Evolutionary conservation across 2,888 invertebrate genomes (phyloP).

Genomic region (Pemphredon lugubris): DNA sequence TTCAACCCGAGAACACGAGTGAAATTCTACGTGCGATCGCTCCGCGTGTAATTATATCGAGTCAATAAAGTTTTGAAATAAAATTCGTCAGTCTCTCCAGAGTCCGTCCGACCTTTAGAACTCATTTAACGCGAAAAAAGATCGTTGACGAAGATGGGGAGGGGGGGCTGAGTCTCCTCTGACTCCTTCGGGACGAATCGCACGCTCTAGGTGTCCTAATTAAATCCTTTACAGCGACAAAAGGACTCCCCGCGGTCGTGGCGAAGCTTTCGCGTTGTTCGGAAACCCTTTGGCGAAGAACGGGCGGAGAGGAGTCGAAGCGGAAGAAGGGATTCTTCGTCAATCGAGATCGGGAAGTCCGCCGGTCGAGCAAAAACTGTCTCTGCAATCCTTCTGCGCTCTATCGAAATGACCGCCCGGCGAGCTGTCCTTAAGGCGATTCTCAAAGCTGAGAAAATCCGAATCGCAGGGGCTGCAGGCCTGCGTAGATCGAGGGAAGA

Average conservation of each 20-base stretch:
- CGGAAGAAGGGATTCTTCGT: conserved; percentile 34
- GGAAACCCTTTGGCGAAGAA: neutral
- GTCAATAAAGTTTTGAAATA: too few species aligned
- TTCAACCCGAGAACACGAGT: too few species aligned
- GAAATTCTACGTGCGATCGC: too few species aligned
- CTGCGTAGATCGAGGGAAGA: conserved; percentile 52
- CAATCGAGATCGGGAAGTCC: conserved; percentile 72
- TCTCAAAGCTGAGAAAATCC: conserved; percentile 71
- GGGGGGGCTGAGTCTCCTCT: too few species aligned
- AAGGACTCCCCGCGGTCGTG: neutral
- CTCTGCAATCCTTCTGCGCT: conserved; percentile 60
- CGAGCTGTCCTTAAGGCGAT: conserved; percentile 59
- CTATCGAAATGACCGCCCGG: conserved; percentile 61
- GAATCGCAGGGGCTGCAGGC: conserved; percentile 67
- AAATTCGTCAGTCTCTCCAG: too few species aligned
- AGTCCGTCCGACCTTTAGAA: too few species aligned
- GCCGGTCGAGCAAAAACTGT: conserved; percentile 56
- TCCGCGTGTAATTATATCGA: too few species aligned
- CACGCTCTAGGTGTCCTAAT: too few species aligned
- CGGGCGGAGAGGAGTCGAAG: neutral
- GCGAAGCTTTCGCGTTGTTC: conserved; percentile 13
- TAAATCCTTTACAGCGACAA: conserved; percentile 20
- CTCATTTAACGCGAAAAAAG: too few species aligned
- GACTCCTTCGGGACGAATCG: too few species aligned
- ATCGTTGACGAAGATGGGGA: too few species aligned